Percentiles rank a stretch among this genome's conserved stretches.
Conservation (phyloP, 92 coral and sea anemone genomes). For the Epizoanthus stellaris region DNA sequence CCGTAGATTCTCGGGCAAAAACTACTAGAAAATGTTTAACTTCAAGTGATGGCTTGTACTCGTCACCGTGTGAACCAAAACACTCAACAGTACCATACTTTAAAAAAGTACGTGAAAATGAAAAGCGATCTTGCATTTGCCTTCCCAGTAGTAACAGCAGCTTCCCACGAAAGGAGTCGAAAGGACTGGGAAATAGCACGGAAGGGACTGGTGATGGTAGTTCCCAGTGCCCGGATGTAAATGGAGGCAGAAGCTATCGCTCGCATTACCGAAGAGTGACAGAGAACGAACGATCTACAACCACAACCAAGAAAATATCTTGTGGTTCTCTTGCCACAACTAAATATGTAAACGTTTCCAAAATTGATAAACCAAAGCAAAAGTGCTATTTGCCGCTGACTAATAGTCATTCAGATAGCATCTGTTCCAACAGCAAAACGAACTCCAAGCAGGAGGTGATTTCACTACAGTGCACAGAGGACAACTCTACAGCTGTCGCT, state of each 20-base stretch:
- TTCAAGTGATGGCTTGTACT: neutral
- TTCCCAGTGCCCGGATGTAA: too few relatives aligned
- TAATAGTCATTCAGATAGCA: neutral
- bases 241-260: too few relatives aligned
- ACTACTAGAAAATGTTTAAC: neutral
- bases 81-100: conserved; percentile 5
- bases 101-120: neutral
- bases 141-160: neutral
- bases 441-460: neutral
- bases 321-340: neutral
- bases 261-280: neutral
- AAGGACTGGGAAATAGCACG: neutral
- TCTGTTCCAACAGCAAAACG: neutral
- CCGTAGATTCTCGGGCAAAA: neutral
- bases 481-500: neutral
- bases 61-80: neutral
- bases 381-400: neutral
- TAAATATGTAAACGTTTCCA: neutral
- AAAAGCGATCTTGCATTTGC: neutral
- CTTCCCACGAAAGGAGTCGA: neutral
- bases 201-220: neutral
- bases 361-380: neutral
- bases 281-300: neutral
- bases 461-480: neutral
- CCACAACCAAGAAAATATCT: neutral